Percentiles rank a stretch among this genome's conserved stretches.
These are phyloP conservation scores for Arctocebus calabarensis DNA, from an alignment of 2,797 vertebrate genomes.

Conservation along the genomic window DNA sequence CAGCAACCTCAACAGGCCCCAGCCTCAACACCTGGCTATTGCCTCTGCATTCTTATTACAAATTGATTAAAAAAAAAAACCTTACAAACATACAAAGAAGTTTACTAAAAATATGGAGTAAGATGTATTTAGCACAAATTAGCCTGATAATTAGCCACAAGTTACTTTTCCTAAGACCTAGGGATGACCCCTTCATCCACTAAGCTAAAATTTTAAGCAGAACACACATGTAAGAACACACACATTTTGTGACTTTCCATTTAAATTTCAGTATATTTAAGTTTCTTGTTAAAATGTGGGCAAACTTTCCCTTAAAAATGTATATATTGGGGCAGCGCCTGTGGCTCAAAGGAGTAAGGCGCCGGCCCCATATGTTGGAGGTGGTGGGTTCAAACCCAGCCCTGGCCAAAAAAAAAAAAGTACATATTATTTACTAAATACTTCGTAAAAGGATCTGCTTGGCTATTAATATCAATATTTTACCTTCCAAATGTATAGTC, in stretches of 20 bases:
- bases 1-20: too few species aligned
- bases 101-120: not conserved
- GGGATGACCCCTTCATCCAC: not conserved
- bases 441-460: not conserved
- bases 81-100: not conserved
- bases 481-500: not conserved
- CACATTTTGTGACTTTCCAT: not conserved
- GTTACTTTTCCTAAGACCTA: not conserved
- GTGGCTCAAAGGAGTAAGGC: too few species aligned
- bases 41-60: slow-evolving; percentile 15
- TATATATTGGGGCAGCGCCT: too few species aligned
- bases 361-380: too few species aligned
- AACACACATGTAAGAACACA: not conserved
- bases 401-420: too few species aligned
- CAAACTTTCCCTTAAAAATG: not conserved
- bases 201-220: not conserved
- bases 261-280: not conserved
- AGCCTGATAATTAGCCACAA: not conserved
- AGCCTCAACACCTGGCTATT: too few species aligned
- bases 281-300: not conserved
- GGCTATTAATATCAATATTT: not conserved
- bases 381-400: too few species aligned
- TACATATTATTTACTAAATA: not conserved
- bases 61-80: not conserved
- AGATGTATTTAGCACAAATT: not conserved